These are phyloP conservation scores for Ctenoplectra terminalis DNA, from an alignment of 1,140 invertebrate genomes.

Conservation along the genomic window DNA sequence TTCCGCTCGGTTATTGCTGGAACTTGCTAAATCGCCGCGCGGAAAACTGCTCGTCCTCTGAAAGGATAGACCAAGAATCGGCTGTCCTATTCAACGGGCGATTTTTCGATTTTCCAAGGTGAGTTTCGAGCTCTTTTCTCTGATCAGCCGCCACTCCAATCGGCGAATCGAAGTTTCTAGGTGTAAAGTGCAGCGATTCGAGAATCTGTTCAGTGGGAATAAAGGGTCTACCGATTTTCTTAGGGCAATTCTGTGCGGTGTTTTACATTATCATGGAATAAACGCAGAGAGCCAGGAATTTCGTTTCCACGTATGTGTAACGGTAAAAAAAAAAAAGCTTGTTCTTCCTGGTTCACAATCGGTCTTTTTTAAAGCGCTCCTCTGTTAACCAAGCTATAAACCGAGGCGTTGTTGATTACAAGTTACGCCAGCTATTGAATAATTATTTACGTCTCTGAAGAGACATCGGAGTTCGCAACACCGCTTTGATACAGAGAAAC, in stretches of 20 bases:
- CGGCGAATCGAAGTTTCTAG: background rate
- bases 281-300: too few species aligned
- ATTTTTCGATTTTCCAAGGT: background rate
- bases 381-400: constrained; percentile 3
- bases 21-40: constrained; percentile 45
- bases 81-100: background rate
- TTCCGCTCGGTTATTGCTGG: constrained; percentile 52
- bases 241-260: background rate
- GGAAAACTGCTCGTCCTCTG: constrained; percentile 30
- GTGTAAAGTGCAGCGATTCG: too few species aligned
- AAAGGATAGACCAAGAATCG: constrained; percentile 26
- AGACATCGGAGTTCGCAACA: constrained; percentile 36
- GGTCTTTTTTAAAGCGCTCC: constrained; percentile 1
- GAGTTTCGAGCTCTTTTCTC: background rate
- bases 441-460: constrained; percentile 64
- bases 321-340: too few species aligned
- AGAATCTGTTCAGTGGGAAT: too few species aligned
- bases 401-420: constrained; percentile 24
- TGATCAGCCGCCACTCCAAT: background rate
- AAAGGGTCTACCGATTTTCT: background rate
- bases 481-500: constrained; percentile 50
- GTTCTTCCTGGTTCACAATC: background rate
- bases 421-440: constrained; percentile 43
- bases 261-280: too few species aligned
- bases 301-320: too few species aligned